Base-by-base conservation (phyloP, 2,113 vertebrate species). In the Neogobius melanostomus region DNA sequence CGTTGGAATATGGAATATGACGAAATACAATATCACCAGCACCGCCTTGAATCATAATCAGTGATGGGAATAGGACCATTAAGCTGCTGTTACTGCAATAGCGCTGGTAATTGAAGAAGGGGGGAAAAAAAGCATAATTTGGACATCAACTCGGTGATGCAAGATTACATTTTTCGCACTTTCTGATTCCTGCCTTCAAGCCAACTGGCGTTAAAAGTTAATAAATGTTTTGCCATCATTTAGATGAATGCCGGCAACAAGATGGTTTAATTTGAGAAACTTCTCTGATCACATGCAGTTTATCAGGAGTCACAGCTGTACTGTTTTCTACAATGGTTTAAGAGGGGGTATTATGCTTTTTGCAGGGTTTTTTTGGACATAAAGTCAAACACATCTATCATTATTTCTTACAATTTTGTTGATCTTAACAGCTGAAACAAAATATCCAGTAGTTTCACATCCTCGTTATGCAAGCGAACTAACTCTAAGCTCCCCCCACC, bases 1-100 rank as follows among this genome's bases (percentile, higher is more conserved):
- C 60, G 61, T 53, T 67, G 28, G 66, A 80, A 67, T 69, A 62
- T 67, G 28, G 66, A 80, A 67, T 69, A 62, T 70, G 63, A 66
- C 8, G 17, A 74, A 75, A 71, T 68, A 70, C 7, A 6, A 64
- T 52, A 54, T 17, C 17, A 16, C 54, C 44, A 12, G 16, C 64
- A 70, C 68, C 21, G 49, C 49, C 64, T 80, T 2, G 8, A 59
- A 67, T 79, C 28, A 45, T 12, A 64, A 47, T 64, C 44, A 64
- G 46, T 8, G 44, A 14, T 65, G 66, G 70, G 59, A 66, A 16
- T 62, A 70, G 53, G 59, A 67, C 59, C 54, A 48, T 70, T 69
- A 52, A n/a, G 68, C 71, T 42, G 69, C 43, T 54, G 54, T 66
- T 44, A 12, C 14, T 7, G 64, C 46, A n/a, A 46, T 8, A 50